These are phyloP conservation scores for Leuciscus idus DNA, from an alignment of 2,113 vertebrate species.

Conservation along the genomic window DNA sequence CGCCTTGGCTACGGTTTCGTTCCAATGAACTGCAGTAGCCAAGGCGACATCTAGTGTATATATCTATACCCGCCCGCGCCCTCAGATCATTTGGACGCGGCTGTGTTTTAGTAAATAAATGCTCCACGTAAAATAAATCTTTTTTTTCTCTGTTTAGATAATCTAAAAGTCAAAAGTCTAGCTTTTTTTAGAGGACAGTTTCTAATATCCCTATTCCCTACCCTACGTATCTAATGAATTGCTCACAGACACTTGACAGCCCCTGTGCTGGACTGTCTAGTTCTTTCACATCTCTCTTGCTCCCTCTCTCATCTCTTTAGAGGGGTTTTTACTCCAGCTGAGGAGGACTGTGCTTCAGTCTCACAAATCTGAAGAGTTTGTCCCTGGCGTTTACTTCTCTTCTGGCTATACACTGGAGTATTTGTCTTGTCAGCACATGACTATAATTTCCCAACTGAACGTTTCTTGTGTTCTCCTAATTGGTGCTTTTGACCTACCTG, in stretches of 20 bases:
- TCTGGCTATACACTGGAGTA: conserved; percentile 63
- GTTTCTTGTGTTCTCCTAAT: conserved; percentile 64
- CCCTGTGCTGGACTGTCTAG: not conserved
- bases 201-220: not conserved
- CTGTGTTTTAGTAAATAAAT: too few species aligned
- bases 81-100: too few species aligned
- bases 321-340: not conserved
- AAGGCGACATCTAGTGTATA: too few species aligned
- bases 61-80: too few species aligned
- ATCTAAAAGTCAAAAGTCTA: not conserved
- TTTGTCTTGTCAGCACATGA: conserved; percentile 66
- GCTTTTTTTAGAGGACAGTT: not conserved
- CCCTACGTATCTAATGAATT: not conserved
- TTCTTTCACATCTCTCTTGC: not conserved
- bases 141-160: not conserved
- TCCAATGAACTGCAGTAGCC: too few species aligned
- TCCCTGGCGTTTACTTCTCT: conserved; percentile 70
- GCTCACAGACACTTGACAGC: not conserved
- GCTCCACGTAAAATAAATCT: not conserved
- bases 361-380: conserved; percentile 66
- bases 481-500: conserved; percentile 49
- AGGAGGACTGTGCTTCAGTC: not conserved
- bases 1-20: too few species aligned
- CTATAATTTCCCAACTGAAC: conserved; percentile 66
- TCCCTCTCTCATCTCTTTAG: not conserved